Base-by-base conservation (phyloP, 2,888 invertebrate genomes). In the Nasonia oneida region DNA sequence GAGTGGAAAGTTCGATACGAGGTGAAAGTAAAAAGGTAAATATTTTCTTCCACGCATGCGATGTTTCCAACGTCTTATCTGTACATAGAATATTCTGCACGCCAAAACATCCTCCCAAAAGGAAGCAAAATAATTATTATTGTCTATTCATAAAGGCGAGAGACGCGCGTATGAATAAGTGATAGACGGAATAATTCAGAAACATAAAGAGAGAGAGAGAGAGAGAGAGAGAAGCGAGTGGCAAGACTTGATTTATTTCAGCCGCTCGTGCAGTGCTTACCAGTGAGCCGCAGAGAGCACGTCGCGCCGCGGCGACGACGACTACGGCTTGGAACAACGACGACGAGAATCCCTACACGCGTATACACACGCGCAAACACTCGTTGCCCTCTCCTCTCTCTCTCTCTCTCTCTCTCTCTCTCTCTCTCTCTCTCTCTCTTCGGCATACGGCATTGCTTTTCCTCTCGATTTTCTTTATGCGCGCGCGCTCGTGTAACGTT, bases 161-260 rank as follows among this genome's bases (percentile, higher is more conserved):
- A 15, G 37, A n/a, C 6, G 8, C 1, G 1, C 29, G 29, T 29
- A 71, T n/a, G n/a, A 71, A 37, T 18, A 42, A 42, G 71, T 6
- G 23, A 23, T 23, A 23, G 23, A 10, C 71, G 5, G 39, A 75
- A 53, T 29, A 75, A 78, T 39, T 18, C 6, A 67, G 67, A 47
- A 47, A 23, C 29, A 47, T 12, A 39, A 76, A 82, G 14, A 64
- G n/a, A 23, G 42, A 29, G 1, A 29, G 29, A 29, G 29, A 29
- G 29, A 29, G 29, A 29, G 29, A 29, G 29, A 29, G 29, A 29
- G 29, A 79, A 87, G 88, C 84, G 83, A 86, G 88, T 86, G 81
- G 75, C 50, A 81, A 89, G 88, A 76, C 84, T 87, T 91, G 91
- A 90, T 91, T 91, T 92, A 92, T 92, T 89, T 90, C 88, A 86